phyloP scores from a whole-genome alignment of 2,888 invertebrate species.

The Alviniconcha strummeri region DNA sequence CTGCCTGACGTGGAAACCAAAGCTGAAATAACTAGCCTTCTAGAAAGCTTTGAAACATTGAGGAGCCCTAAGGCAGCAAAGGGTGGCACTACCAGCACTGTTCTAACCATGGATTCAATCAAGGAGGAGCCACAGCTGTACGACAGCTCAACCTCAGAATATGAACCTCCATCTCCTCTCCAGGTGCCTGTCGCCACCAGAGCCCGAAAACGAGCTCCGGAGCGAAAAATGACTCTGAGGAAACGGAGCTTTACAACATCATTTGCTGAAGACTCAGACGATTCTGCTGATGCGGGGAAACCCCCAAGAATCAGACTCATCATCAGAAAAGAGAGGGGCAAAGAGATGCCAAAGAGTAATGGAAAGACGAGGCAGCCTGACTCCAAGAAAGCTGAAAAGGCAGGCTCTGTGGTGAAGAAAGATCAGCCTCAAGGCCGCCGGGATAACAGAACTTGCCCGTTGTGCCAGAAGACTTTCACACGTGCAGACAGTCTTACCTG shows the following conservation, averaged over 20 bases:
- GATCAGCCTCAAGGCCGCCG: background rate
- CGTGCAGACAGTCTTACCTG: conserved; percentile 18
- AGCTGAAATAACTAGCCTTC: too few species aligned
- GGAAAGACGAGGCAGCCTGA: background rate
- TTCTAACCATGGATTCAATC: background rate
- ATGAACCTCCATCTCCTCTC: background rate
- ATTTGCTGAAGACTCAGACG: background rate
- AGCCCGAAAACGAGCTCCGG: too few species aligned
- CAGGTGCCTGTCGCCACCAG: background rate
- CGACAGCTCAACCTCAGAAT: conserved; percentile 9
- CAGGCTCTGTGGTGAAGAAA: background rate
- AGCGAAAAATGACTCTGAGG: too few species aligned
- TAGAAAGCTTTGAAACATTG: too few species aligned
- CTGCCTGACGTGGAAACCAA: too few species aligned
- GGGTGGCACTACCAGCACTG: too few species aligned
- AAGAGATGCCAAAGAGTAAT: background rate
- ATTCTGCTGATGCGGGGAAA: background rate
- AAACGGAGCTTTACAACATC: too few species aligned
- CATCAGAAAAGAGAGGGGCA: background rate
- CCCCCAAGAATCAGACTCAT: background rate
- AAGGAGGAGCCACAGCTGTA: background rate
- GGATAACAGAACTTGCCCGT: conserved; percentile 1
- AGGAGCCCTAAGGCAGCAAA: too few species aligned
- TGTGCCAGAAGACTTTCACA: conserved; percentile 12
- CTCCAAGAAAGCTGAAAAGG: background rate